Base-by-base conservation (phyloP, 1,140 invertebrate species). In the Drepana arcuata region DNA sequence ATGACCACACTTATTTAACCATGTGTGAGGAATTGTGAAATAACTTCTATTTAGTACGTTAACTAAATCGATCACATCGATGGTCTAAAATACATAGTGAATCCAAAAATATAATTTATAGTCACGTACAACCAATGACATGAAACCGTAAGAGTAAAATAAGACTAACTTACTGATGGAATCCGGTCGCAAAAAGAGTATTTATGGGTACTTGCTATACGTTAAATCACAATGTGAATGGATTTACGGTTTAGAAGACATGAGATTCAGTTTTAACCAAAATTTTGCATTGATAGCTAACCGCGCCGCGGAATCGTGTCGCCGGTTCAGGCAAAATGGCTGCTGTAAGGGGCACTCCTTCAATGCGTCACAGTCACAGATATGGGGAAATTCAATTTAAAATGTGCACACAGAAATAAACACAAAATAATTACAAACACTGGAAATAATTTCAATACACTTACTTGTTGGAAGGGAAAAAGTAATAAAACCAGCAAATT, bases 401-500 rank as follows among this genome's bases (percentile, higher is more conserved):
- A n/a, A n/a, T n/a, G n/a, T n/a, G n/a, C n/a, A n/a, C n/a, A n/a
- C n/a, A 45, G 37, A 37, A 52, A n/a, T 34, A 45, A 52, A 52
- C 70, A 74, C 70, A 26, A 56, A 62, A 57, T n/a, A 52, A 62
- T 41, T 42, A 52, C 49, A 47, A 41, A 29, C 77, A 78, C 73
- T 68, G 46, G 48, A 58, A 58, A 50, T 48, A 69, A 75, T 62
- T 64, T 41, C n/a, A 49, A 61, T 65, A 38, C 77, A 84, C 81
- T 84, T 84, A 84, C 81, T 84, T 84, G 79, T 77, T 75, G 65
- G 81, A 83, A 82, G 81, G 81, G 78, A 70, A 66, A 82, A 74
- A 74, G 75, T 83, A 82, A 81, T 77, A 73, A 70, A 74, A 70
- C 67, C 71, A 82, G 81, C 79, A 77, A 79, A 79, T 80, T 73